A percentile compares a stretch with the other conserved stretches of the same genome.
phyloP scores from a whole-genome alignment of 2,888 invertebrate genomes.

The Mythimna vitellina region DNA sequence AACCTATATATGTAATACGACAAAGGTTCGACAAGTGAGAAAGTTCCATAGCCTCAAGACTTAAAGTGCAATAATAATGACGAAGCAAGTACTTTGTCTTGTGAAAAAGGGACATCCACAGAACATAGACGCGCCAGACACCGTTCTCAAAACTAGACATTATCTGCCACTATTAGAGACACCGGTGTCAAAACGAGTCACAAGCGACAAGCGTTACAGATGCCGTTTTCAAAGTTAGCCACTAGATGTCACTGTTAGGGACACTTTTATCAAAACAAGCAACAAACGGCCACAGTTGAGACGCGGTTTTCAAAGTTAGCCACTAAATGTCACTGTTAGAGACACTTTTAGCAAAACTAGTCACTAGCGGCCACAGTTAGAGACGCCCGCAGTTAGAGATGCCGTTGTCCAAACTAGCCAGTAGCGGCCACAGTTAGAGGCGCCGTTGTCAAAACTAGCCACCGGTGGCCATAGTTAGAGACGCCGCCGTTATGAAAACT shows the following conservation, averaged over 20 bases:
- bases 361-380: background rate
- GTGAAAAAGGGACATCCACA: conserved; percentile 35
- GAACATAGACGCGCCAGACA: background rate
- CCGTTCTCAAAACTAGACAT: background rate
- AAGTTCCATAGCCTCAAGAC: conserved; percentile 5
- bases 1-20: background rate
- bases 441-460: too few relatives aligned
- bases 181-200: too few relatives aligned
- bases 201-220: too few relatives aligned
- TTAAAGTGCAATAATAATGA: conserved; percentile 9
- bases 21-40: background rate
- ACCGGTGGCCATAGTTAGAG: too few relatives aligned
- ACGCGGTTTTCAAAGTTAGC: too few relatives aligned
- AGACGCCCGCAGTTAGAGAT: background rate
- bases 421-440: too few relatives aligned
- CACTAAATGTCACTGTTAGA: background rate
- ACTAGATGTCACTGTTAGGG: too few relatives aligned
- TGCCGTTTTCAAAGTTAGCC: too few relatives aligned
- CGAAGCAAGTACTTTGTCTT: conserved; percentile 1
- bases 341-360: background rate
- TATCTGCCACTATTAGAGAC: background rate
- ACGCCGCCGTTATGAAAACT: too few relatives aligned
- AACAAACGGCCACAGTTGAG: too few relatives aligned
- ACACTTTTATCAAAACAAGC: too few relatives aligned
- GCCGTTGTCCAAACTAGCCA: background rate